These are phyloP conservation scores for Apeltes quadracus DNA, from an alignment of 2,113 vertebrate genomes.

Conservation along the genomic window DNA sequence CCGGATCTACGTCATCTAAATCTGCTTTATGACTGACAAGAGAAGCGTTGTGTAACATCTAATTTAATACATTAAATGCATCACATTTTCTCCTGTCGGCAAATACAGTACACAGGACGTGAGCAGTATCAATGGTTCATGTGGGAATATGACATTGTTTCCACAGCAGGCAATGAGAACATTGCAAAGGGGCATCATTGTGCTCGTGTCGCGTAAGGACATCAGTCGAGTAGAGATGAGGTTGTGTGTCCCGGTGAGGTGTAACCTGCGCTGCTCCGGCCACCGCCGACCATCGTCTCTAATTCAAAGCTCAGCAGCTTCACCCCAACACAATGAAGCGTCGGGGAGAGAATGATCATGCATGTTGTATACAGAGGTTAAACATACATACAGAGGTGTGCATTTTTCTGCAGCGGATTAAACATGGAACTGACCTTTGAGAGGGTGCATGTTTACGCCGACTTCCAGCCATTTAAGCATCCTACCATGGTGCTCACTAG, in stretches of 20 bases:
- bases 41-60: slow-evolving; percentile 25
- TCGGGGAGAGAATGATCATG: background rate
- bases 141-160: background rate
- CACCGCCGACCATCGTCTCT: background rate
- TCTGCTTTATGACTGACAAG: slow-evolving; percentile 16
- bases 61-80: background rate
- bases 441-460: slow-evolving; percentile 26
- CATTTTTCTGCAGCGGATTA: slow-evolving; percentile 30
- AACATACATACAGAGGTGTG: too few species aligned
- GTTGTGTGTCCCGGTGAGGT: background rate
- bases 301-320: background rate
- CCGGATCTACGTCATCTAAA: slow-evolving; percentile 11
- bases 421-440: slow-evolving; percentile 25
- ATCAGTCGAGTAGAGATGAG: background rate
- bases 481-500: slow-evolving; percentile 7
- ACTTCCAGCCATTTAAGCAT: slow-evolving; percentile 22
- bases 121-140: background rate
- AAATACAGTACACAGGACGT: background rate
- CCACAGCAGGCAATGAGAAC: background rate
- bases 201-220: background rate
- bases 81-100: background rate
- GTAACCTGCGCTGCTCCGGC: background rate
- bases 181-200: background rate
- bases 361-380: slow-evolving; percentile 1
- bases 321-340: background rate